These are phyloP conservation scores for Cotesia glomerata DNA, from an alignment of 1,140 invertebrate species.

Conservation along the genomic window DNA sequence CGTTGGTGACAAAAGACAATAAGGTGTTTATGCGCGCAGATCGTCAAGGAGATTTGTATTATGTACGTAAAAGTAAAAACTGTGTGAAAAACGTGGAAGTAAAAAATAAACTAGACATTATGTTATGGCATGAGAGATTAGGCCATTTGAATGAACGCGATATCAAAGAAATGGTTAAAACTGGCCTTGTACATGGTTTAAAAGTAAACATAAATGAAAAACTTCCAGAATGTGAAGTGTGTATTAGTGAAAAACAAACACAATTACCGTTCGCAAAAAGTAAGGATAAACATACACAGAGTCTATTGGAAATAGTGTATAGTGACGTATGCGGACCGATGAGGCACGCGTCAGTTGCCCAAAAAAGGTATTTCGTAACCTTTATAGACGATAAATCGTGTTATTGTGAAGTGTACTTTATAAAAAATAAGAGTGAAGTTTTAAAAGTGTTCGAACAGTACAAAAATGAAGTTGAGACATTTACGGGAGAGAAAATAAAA, in stretches of 20 bases:
- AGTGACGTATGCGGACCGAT: conserved; percentile 13
- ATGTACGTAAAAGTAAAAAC: conserved; percentile 2
- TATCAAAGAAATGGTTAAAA: conserved; percentile 14
- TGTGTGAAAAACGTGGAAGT: neutral
- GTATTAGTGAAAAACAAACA: conserved; percentile 25
- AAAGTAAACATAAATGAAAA: conserved; percentile 19
- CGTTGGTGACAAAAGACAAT: conserved; percentile 8
- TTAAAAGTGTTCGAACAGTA: conserved; percentile 48
- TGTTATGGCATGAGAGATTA: conserved; percentile 20
- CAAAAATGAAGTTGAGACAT: conserved; percentile 44
- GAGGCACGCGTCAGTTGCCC: conserved; percentile 24
- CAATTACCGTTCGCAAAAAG: conserved; percentile 22
- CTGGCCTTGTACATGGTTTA: conserved; percentile 19
- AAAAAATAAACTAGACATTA: neutral
- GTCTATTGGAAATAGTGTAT: conserved; percentile 1
- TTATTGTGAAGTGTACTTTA: conserved; percentile 16
- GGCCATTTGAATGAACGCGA: conserved; percentile 27
- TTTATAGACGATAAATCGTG: neutral
- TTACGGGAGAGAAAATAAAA: conserved; percentile 45
- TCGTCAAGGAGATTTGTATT: conserved; percentile 24
- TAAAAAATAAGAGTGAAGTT: conserved; percentile 29
- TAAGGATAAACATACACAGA: neutral
- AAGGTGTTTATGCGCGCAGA: conserved; percentile 5
- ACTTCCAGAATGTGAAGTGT: conserved; percentile 27
- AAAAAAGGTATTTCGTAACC: conserved; percentile 27